Evolutionary conservation across 2,113 vertebrate species (phyloP), one percentile per base, ranked within the genome.

Genomic region (Isichthys henryi): DNA sequence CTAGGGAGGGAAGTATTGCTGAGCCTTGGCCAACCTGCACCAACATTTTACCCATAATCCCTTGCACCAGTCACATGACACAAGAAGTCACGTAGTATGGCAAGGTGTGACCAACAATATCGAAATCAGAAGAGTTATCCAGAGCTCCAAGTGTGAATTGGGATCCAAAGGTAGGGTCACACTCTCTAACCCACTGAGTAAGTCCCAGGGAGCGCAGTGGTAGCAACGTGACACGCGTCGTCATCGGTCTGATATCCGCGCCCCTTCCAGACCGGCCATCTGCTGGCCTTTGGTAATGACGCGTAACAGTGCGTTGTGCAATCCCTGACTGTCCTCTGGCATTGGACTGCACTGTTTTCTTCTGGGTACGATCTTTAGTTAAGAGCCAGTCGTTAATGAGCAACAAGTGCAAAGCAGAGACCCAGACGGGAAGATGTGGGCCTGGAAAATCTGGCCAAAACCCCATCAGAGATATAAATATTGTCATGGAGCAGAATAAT

Each of bases 201-300:
- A 91, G 92, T 91, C 87, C 90, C 87, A 90, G 53, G 89, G 88
- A 92, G 88, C 90, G 91, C 90, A 91, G 90, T 88, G 48, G 91
- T 90, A 91, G 88, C 91, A 91, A 90, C 88, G 89, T 88, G 58
- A 89, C 88, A 80, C 90, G 90, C 85, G 89, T 91, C 88, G 90
- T 88, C 84, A 74, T 91, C 89, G 89, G 89, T 88, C 88, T 43
- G 77, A 74, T 89, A 89, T 91, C 91, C 90, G 93, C 90, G 87
- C 53, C 91, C 27, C 91, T 91, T 92, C 92, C 93, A 92, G 88
- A 86, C 74, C 80, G 53, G 88, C 91, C 91, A 91, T 93, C 92
- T 93, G 92, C 90, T 91, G 88, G 88, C 90, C 90, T 91, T 90
- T 90, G 91, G 91, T 92, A 92, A 93, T 92, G 91, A 91, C 89